phyloP scores from a whole-genome alignment of 1,140 invertebrate species.

The Drosophila pachea region DNA sequence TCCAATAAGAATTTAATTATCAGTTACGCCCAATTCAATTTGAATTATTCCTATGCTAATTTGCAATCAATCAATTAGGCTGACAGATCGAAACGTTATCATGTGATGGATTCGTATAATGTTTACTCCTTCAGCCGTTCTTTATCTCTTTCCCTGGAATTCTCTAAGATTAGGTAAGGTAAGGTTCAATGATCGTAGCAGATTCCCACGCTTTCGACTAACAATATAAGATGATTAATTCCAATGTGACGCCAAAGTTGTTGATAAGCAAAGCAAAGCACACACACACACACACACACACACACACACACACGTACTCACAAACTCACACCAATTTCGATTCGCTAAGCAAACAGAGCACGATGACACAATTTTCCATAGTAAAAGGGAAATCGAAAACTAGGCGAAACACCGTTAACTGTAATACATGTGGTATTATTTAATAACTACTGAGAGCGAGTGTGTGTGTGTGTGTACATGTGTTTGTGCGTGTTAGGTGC shows the following conservation, averaged over 20 bases:
- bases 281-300: constrained; percentile 25
- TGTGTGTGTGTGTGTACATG: too few species aligned
- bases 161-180: background rate
- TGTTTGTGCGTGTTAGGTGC: too few species aligned
- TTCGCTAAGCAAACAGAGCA: constrained; percentile 60
- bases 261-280: constrained; percentile 10
- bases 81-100: background rate
- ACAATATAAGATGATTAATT: background rate
- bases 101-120: background rate
- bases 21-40: background rate
- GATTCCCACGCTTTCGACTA: constrained; percentile 23
- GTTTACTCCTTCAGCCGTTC: background rate
- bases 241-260: constrained; percentile 5
- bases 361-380: constrained; percentile 42
- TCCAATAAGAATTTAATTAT: background rate
- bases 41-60: background rate
- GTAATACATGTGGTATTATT: background rate
- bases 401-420: background rate
- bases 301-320: constrained; percentile 2
- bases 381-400: constrained; percentile 4
- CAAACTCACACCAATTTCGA: constrained; percentile 26
- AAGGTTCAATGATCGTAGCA: constrained; percentile 40
- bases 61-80: background rate
- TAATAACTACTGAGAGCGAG: background rate
- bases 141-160: background rate